Percentiles rank a stretch among this genome's conserved stretches.
phyloP scores from a whole-genome alignment of 2,113 vertebrate genomes.

The Gymnarchus niloticus region DNA sequence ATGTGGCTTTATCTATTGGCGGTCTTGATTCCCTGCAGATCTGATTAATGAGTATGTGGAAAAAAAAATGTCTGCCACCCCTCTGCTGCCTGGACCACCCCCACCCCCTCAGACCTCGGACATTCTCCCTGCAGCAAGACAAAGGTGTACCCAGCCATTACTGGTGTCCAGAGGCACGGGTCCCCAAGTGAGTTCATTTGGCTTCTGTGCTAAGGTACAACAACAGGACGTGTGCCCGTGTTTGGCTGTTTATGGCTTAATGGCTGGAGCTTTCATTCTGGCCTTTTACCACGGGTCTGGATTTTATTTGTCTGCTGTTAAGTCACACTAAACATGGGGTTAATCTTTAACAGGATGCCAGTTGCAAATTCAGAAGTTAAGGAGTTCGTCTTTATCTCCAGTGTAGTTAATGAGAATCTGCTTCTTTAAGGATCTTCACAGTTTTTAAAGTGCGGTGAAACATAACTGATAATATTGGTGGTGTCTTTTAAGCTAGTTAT shows the following conservation, averaged over 20 bases:
- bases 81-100: constrained; percentile 49
- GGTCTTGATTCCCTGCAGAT: constrained; percentile 44
- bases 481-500: background rate
- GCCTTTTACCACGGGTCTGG: background rate
- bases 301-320: background rate
- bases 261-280: background rate
- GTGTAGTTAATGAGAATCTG: background rate
- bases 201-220: background rate
- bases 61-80: constrained; percentile 27
- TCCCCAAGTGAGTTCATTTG: constrained; percentile 38
- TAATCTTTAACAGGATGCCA: background rate
- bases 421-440: background rate
- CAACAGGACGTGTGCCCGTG: background rate
- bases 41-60: constrained; percentile 66
- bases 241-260: background rate
- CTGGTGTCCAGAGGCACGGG: constrained; percentile 58
- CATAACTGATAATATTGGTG: background rate
- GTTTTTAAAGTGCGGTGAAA: background rate
- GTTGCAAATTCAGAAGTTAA: background rate
- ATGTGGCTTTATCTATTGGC: background rate
- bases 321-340: background rate
- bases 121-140: background rate
- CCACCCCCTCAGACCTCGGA: constrained; percentile 39
- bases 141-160: constrained; percentile 24
- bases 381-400: background rate